phyloP scores from a whole-genome alignment of 2,113 vertebrate species.

The Clarias magur region DNA sequence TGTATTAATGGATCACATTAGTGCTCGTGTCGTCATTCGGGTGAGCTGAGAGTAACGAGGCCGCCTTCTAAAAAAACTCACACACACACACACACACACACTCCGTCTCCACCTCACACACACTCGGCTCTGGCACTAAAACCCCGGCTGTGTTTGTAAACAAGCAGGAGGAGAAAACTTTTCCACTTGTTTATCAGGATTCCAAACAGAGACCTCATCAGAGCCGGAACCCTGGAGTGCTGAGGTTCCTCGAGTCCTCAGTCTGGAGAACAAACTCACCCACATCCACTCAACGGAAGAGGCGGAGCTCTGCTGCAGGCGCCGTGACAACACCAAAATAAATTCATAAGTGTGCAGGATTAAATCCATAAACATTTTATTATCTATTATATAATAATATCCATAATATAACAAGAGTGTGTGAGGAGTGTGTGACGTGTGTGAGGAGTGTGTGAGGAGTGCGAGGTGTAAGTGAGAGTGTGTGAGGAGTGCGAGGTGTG shows the following conservation, averaged over 20 bases:
- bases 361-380: no score
- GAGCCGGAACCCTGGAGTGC: background rate
- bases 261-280: background rate
- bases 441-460: no score
- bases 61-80: background rate
- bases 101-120: background rate
- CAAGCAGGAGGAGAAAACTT: background rate
- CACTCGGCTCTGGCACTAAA: background rate
- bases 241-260: background rate
- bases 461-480: no score
- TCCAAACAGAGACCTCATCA: background rate
- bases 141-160: background rate
- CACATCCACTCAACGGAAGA: background rate
- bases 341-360: no score
- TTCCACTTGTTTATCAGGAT: no score
- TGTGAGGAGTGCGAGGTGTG: no score
- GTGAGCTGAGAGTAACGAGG: background rate
- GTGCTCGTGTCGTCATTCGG: background rate
- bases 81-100: background rate
- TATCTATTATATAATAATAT: no score
- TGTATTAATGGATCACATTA: background rate
- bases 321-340: no score
- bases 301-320: background rate
- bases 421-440: no score
- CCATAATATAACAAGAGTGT: no score